Base-by-base conservation (phyloP, 2,888 invertebrate genomes). In the Thera obeliscata region DNA sequence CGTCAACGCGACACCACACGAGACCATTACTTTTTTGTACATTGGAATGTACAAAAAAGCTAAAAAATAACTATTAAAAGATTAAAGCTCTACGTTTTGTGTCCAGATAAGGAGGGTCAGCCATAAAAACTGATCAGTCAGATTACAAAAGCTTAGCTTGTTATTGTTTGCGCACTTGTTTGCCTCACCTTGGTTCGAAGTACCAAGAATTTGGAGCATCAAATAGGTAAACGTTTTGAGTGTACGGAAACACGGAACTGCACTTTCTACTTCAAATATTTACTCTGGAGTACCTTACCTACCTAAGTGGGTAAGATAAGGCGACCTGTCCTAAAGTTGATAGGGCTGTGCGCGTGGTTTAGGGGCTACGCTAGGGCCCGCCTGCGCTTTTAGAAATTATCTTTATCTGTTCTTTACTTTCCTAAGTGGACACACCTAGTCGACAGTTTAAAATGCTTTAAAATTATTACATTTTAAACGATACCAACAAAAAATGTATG, bases 211-310 rank as follows among this genome's bases (percentile, higher is more conserved):
- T 85, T 83, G 82, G 86, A 82, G 84, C 86, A 86, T 81, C 79
- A 85, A 88, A 87, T 84, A 87, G 79, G 79, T 83, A 81, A 79
- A 83, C 77, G 79, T 89, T 90, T 89, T 82, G 80, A 77, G 87
- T 90, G 93, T 93, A 93, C 87, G 91, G 85, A 90, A 91, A 93
- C 93, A 93, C 87, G 91, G 86, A 90, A 91, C 89, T 88, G 89
- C 92, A 93, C 93, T 93, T 93, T 93, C 93, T 92, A 92, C 88
- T 81, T 87, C 86, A 92, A 93, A 93, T 92, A 87, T 93, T 93
- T 89, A 84, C 80, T 85, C 83, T 87, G 77, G 84, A 87, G 88
- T 88, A 68, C 68, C 68, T 64, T 88, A 68, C 68, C 68, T 64
- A 50, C 64, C 58, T 68, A 89, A 90, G 88, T 87, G 88, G 87